Percentiles rank a stretch among this genome's conserved stretches.
These are phyloP conservation scores for Hymenochirus boettgeri DNA, from an alignment of 2,113 vertebrate species.

Conservation along the genomic window DNA sequence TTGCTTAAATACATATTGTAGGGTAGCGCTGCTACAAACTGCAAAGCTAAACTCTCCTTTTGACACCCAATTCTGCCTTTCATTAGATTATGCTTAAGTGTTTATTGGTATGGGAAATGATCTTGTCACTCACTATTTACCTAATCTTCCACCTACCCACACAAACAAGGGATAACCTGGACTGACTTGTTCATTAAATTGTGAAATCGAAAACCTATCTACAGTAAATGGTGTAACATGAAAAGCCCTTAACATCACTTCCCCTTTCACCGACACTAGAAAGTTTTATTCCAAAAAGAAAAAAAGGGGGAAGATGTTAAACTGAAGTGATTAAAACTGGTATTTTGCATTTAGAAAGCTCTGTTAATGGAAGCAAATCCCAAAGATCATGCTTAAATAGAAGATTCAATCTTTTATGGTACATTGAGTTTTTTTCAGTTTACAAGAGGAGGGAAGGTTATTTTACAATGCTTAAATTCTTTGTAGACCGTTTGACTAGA, in stretches of 20 bases:
- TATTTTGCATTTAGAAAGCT: conserved; percentile 40
- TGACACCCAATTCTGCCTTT: conserved; percentile 36
- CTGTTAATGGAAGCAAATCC: conserved; percentile 48
- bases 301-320: conserved; percentile 35
- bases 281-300: conserved; percentile 41
- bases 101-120: conserved; percentile 39
- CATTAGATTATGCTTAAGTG: conserved; percentile 11
- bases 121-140: conserved; percentile 35
- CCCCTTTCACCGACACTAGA: conserved; percentile 25
- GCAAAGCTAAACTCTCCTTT: conserved; percentile 17
- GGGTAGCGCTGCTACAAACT: not conserved
- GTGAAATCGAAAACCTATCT: conserved; percentile 2
- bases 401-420: conserved; percentile 43
- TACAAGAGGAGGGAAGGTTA: conserved; percentile 20
- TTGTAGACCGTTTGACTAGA: conserved; percentile 38
- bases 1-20: conserved; percentile 27
- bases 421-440: conserved; percentile 38
- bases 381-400: conserved; percentile 43
- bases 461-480: conserved; percentile 43
- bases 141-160: not conserved
- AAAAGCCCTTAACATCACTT: conserved; percentile 27
- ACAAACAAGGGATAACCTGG: conserved; percentile 22
- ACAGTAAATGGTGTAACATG: not conserved
- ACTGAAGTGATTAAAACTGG: conserved; percentile 16
- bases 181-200: conserved; percentile 17